These are phyloP conservation scores for Oscarella lobularis DNA, from an alignment of 37 sponge, comb jelly and placozoan genomes.

Conservation along the genomic window DNA sequence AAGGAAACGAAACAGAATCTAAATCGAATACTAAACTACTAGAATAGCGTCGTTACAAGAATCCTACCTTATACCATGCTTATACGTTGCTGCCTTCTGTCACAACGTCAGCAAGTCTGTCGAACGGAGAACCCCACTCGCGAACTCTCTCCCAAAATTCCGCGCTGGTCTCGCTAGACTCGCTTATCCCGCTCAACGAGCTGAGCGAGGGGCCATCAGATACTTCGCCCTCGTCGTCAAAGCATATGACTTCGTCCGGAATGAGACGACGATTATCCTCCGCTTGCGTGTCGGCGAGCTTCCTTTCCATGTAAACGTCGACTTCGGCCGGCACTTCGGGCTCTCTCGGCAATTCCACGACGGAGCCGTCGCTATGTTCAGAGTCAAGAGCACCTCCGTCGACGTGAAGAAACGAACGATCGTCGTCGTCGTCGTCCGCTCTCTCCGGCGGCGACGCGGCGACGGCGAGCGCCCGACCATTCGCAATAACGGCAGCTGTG, in stretches of 20 bases:
- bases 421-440: background rate
- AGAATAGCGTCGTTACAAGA: too few species aligned
- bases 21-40: too few species aligned
- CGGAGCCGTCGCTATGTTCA: too few species aligned
- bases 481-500: background rate
- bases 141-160: background rate
- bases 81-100: background rate
- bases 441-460: too few species aligned
- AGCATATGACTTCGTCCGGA: background rate
- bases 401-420: too few species aligned
- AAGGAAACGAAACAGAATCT: too few species aligned
- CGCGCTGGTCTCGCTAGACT: background rate
- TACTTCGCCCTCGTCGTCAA: background rate
- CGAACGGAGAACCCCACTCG: background rate
- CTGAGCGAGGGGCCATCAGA: background rate
- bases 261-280: background rate
- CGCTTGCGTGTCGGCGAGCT: background rate
- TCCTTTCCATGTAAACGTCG: background rate
- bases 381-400: too few species aligned
- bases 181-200: background rate
- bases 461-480: background rate
- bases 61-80: too few species aligned
- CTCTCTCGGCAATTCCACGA: too few species aligned
- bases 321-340: background rate
- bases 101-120: background rate